phyloP scores from a whole-genome alignment of 1,140 invertebrate genomes.

The Aporrectodea caliginosa region DNA sequence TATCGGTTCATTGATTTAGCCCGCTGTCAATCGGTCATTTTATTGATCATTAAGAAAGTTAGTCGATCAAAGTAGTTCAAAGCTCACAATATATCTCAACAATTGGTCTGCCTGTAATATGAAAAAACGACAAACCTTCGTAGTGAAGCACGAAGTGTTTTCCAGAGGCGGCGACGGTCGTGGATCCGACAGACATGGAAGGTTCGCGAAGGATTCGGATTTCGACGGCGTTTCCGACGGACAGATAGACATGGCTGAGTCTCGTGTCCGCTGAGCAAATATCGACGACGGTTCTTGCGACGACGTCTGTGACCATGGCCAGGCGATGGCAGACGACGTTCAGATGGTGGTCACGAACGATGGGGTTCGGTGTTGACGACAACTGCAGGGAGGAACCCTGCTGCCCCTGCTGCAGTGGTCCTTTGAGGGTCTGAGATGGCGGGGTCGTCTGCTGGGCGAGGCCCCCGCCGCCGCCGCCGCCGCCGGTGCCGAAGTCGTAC shows the following conservation, averaged over 20 bases:
- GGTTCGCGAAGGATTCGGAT: background rate
- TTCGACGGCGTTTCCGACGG: background rate
- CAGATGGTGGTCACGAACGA: background rate
- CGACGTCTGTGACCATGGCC: conserved; percentile 10
- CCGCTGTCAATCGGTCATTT: too few relatives aligned
- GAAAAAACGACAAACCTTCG: background rate
- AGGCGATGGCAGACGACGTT: background rate
- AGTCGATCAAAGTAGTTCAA: too few relatives aligned
- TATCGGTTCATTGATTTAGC: too few relatives aligned
- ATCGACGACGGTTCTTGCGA: conserved; percentile 6
- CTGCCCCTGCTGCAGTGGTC: too few relatives aligned
- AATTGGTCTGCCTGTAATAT: too few relatives aligned
- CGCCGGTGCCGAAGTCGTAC: background rate
- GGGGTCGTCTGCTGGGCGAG: background rate
- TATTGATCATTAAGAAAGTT: too few relatives aligned
- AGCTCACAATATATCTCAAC: too few relatives aligned
- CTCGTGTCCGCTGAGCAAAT: background rate
- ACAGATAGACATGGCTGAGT: background rate
- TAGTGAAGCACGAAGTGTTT: background rate
- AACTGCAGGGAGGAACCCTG: too few relatives aligned
- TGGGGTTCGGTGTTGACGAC: too few relatives aligned
- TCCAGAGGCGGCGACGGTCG: background rate
- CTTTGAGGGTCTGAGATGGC: too few relatives aligned
- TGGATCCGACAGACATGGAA: background rate
- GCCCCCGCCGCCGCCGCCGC: too few relatives aligned